These are phyloP conservation scores for Cydia splendana DNA, from an alignment of 1,140 invertebrate genomes.

Conservation along the genomic window DNA sequence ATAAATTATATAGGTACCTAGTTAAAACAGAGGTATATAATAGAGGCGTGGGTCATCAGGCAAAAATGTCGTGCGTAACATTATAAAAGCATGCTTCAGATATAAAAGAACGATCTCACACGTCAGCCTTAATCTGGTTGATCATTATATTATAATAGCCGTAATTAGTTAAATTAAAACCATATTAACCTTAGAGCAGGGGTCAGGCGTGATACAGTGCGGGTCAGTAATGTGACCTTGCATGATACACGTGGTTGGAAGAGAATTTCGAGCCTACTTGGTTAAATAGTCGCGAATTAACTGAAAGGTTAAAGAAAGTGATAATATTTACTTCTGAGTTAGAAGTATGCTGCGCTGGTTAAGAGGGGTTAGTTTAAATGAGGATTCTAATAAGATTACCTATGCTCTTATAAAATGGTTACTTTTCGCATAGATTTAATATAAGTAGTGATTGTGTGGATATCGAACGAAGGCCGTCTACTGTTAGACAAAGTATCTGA, in stretches of 20 bases:
- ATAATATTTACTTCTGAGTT: no score
- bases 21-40: no score
- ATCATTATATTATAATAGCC: constrained; percentile 15
- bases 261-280: neutral
- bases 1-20: no score
- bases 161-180: constrained; percentile 17
- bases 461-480: no score
- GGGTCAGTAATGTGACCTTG: constrained; percentile 13
- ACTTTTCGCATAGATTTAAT: no score
- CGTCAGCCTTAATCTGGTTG: constrained; percentile 5
- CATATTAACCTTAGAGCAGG: constrained; percentile 20
- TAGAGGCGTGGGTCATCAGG: neutral
- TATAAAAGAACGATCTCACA: constrained; percentile 5
- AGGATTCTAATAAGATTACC: no score
- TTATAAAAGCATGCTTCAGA: neutral
- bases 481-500: no score
- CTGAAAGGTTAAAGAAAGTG: neutral
- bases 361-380: no score
- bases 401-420: no score
- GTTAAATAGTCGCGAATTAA: neutral
- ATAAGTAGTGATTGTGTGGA: no score
- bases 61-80: neutral
- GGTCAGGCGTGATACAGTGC: constrained; percentile 14
- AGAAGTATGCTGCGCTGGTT: no score
- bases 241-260: neutral